Evolutionary conservation across 2,113 vertebrate genomes (phyloP).

Genomic region (Hypanus sabinus): DNA sequence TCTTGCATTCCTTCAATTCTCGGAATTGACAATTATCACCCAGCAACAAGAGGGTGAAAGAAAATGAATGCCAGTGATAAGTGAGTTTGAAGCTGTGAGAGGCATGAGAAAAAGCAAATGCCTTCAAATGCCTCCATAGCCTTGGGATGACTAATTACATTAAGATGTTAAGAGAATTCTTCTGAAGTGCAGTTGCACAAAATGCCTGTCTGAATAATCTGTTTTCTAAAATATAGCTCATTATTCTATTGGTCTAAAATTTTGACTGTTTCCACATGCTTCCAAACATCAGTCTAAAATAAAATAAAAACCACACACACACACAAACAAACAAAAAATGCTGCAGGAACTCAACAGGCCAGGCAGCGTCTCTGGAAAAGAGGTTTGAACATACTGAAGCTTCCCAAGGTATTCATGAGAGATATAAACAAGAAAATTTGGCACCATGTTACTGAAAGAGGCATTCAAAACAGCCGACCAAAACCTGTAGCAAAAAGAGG

Average conservation of each 20-base stretch:
- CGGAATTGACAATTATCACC: neutral
- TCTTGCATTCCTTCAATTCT: neutral
- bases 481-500: neutral
- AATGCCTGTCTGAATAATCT: neutral
- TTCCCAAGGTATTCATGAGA: neutral
- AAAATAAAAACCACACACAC: neutral
- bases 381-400: neutral
- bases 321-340: no score
- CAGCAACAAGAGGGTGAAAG: no score
- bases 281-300: neutral
- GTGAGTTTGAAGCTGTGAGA: neutral
- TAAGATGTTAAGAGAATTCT: neutral
- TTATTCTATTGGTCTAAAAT: neutral
- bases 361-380: no score
- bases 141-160: neutral
- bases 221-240: neutral
- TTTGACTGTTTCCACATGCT: neutral
- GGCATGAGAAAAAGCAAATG: neutral
- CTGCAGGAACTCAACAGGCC: no score
- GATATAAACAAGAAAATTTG: neutral
- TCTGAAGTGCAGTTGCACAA: neutral
- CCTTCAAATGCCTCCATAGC: neutral
- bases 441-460: neutral
- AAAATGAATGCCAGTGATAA: neutral
- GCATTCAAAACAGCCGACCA: neutral